These are phyloP conservation scores for Panzeria rudis DNA, from an alignment of 2,888 invertebrate species.

Conservation along the genomic window DNA sequence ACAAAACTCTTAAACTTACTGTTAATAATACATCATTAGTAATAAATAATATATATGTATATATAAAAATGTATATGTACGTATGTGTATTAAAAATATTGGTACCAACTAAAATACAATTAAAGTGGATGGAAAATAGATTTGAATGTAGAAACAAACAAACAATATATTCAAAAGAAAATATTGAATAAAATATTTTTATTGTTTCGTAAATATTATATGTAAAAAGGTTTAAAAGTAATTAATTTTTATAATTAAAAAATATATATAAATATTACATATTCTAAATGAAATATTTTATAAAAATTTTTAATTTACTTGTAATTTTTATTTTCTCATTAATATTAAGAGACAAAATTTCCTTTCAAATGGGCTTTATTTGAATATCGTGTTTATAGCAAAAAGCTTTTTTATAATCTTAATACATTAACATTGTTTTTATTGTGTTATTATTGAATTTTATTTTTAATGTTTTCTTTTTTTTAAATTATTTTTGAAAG, in stretches of 20 bases:
- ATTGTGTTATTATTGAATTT: constrained; percentile 28
- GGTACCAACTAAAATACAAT: constrained; percentile 32
- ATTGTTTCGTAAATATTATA: constrained; percentile 22
- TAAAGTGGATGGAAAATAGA: constrained; percentile 58
- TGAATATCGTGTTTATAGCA: background rate
- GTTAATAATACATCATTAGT: constrained; percentile 63
- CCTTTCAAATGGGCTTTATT: constrained; percentile 21
- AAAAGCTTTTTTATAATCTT: constrained; percentile 9
- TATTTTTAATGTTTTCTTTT: background rate
- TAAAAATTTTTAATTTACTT: background rate
- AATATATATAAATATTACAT: constrained; percentile 54
- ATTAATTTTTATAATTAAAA: constrained; percentile 34
- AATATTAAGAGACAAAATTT: constrained; percentile 27
- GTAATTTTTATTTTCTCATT: constrained; percentile 8
- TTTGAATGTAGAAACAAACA: constrained; percentile 17
- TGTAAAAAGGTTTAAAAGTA: constrained; percentile 46
- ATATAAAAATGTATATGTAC: background rate
- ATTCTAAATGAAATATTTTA: constrained; percentile 44
- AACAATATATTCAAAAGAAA: constrained; percentile 6
- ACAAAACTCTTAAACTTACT: constrained; percentile 70
- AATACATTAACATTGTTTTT: constrained; percentile 4
- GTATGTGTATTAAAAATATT: constrained; percentile 6
- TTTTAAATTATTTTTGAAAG: constrained; percentile 35
- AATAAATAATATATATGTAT: constrained; percentile 48
- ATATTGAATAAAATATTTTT: constrained; percentile 3